These are phyloP conservation scores for Pachycephala philippinensis DNA, from an alignment of 2,113 vertebrate genomes.

Conservation along the genomic window DNA sequence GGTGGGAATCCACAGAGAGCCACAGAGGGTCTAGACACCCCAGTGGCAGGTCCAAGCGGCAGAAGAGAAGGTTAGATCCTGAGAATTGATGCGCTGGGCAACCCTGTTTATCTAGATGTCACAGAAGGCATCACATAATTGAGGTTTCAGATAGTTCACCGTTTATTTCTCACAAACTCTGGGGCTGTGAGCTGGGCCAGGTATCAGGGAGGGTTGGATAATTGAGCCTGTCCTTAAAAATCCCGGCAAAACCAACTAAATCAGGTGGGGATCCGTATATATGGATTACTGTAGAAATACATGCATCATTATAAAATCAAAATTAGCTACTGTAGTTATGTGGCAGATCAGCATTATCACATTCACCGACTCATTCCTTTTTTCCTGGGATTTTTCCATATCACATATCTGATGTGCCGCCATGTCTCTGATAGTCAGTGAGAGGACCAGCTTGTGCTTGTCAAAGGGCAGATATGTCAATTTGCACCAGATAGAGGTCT, in stretches of 20 bases:
- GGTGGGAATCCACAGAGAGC: conserved; percentile 67
- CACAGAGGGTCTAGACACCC: conserved; percentile 72
- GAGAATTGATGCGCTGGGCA: conserved; percentile 2
- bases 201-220: background rate
- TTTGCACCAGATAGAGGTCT: background rate
- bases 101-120: conserved; percentile 46
- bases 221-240: conserved; percentile 9
- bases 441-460: background rate
- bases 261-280: background rate
- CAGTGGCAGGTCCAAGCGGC: conserved; percentile 82
- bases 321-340: background rate
- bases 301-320: background rate
- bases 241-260: background rate
- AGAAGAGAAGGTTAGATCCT: conserved; percentile 84
- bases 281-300: background rate
- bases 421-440: background rate
- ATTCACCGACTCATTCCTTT: conserved; percentile 21
- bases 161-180: background rate
- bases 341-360: background rate
- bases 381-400: conserved; percentile 31
- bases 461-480: background rate
- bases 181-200: background rate
- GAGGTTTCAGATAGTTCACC: background rate
- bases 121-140: conserved; percentile 29
- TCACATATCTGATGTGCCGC: background rate